phyloP scores from a whole-genome alignment of 1,140 invertebrate species.

The Rhagoletis pomonella region DNA sequence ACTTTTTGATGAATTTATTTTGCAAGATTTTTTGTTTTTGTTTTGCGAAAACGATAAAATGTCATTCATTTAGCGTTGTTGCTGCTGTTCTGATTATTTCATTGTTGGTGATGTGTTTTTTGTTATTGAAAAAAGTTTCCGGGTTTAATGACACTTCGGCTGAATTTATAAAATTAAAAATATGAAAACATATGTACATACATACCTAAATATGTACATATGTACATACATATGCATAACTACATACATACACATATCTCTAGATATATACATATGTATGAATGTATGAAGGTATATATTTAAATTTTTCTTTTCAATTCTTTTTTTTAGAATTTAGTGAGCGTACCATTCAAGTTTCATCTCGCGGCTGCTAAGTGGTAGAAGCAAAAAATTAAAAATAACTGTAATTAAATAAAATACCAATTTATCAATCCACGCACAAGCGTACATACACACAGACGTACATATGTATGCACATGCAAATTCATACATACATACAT shows the following conservation, averaged over 20 bases:
- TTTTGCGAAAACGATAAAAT: slow-evolving; percentile 48
- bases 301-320: neutral
- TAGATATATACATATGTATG: neutral
- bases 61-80: slow-evolving; percentile 24
- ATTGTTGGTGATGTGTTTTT: slow-evolving; percentile 30
- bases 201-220: neutral
- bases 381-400: neutral
- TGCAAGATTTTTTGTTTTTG: slow-evolving; percentile 19
- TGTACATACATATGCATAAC: neutral
- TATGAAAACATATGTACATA: neutral
- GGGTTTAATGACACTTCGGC: slow-evolving; percentile 48
- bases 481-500: neutral
- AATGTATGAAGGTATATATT: neutral
- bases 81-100: slow-evolving; percentile 19
- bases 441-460: neutral
- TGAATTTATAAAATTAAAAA: slow-evolving; percentile 33
- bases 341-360: neutral
- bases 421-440: neutral
- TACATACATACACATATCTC: neutral
- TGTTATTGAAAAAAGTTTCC: slow-evolving; percentile 45
- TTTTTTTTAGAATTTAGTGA: slow-evolving; percentile 6
- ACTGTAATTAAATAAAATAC: slow-evolving; percentile 10
- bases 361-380: neutral
- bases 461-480: neutral
- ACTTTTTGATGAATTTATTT: slow-evolving; percentile 32